Percentiles rank a stretch among this genome's conserved stretches.
phyloP scores from a whole-genome alignment of 2,888 invertebrate genomes.

The Linyphia triangularis region DNA sequence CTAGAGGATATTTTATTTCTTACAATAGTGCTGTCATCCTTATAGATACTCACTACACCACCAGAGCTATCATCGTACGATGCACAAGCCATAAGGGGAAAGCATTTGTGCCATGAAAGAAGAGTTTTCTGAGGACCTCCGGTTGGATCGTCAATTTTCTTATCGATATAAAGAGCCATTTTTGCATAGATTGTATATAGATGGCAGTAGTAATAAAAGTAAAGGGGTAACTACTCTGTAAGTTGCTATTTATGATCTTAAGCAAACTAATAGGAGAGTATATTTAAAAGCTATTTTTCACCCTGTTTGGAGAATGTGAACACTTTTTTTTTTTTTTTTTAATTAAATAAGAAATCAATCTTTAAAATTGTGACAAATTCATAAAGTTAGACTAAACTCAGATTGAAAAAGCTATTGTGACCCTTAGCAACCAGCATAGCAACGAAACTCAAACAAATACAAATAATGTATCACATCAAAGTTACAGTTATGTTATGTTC shows the following conservation, averaged over 20 bases:
- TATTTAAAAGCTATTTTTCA: no score
- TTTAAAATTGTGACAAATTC: background rate
- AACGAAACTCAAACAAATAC: background rate
- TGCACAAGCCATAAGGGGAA: conserved; percentile 90
- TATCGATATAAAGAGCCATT: conserved; percentile 72
- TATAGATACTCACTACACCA: conserved; percentile 91
- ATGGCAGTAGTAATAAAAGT: no score
- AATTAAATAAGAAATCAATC: background rate
- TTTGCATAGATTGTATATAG: no score
- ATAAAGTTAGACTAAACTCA: background rate
- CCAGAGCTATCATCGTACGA: conserved; percentile 93
- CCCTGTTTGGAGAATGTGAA: no score
- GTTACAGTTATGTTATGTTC: background rate
- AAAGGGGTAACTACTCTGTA: no score
- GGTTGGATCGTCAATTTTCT: conserved; percentile 63
- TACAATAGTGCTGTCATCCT: conserved; percentile 86
- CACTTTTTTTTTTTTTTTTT: no score
- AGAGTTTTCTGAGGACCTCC: conserved; percentile 69
- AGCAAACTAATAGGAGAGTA: no score
- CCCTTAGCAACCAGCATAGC: background rate
- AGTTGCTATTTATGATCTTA: no score
- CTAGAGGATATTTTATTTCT: conserved; percentile 85
- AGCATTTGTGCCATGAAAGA: conserved; percentile 87
- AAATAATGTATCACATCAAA: background rate
- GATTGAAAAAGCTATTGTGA: background rate